Percentiles rank a stretch among this genome's conserved stretches.
These are phyloP conservation scores for Alosa sapidissima DNA, from an alignment of 2,797 vertebrate genomes.

Conservation along the genomic window DNA sequence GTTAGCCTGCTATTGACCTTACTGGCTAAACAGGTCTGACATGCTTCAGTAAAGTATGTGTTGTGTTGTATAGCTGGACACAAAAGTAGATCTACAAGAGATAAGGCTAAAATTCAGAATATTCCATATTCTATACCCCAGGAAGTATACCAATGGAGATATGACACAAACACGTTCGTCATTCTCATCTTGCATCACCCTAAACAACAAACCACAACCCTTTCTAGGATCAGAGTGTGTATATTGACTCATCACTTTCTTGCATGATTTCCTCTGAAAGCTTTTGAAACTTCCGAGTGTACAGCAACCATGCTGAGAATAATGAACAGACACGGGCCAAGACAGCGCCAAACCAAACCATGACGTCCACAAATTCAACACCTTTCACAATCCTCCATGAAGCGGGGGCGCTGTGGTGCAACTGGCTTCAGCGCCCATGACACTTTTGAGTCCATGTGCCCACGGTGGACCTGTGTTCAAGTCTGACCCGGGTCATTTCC, in stretches of 20 bases:
- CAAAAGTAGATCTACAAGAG: not conserved
- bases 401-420: too few relatives aligned
- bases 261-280: not conserved
- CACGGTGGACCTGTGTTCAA: too few relatives aligned
- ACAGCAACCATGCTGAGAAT: not conserved
- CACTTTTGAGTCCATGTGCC: too few relatives aligned
- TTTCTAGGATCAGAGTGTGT: not conserved
- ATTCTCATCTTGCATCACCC: not conserved
- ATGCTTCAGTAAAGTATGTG: not conserved
- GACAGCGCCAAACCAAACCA: not conserved
- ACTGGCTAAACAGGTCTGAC: not conserved
- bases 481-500: too few relatives aligned
- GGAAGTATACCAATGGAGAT: not conserved
- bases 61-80: not conserved
- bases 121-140: not conserved
- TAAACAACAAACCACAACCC: not conserved
- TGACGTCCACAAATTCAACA: not conserved
- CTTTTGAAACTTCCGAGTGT: not conserved
- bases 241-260: not conserved
- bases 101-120: not conserved
- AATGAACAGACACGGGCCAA: not conserved
- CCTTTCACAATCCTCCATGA: not conserved
- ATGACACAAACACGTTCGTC: not conserved
- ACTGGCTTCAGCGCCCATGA: too few relatives aligned
- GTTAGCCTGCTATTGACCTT: not conserved